phyloP scores from a whole-genome alignment of 2,113 vertebrate species.

The Solea senegalensis region DNA sequence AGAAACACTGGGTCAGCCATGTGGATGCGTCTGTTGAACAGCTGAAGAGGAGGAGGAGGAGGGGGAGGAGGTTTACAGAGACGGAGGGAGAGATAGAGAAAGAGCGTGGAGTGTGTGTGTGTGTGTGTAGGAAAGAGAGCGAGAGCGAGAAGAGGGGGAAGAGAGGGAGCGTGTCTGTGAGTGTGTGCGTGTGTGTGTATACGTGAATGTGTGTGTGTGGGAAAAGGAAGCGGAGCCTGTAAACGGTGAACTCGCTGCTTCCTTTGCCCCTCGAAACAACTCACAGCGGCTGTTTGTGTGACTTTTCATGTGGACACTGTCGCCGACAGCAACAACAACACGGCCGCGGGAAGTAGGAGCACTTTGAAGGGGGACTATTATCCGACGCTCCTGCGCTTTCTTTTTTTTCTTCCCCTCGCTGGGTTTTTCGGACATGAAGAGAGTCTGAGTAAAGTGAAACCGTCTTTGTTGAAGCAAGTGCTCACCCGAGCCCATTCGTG shows the following conservation, averaged over 20 bases:
- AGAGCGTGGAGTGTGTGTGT: constrained; percentile 58
- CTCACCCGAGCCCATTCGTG: constrained; percentile 61
- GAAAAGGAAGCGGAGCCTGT: constrained; percentile 83
- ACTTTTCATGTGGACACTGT: constrained; percentile 72
- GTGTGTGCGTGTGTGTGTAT: constrained; percentile 20
- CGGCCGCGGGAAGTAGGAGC: constrained; percentile 47
- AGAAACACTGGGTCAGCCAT: constrained; percentile 89
- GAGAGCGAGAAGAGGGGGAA: constrained; percentile 43
- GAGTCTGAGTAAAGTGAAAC: constrained; percentile 77
- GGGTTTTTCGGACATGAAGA: constrained; percentile 50
- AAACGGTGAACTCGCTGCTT: constrained; percentile 81
- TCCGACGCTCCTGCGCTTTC: constrained; percentile 24
- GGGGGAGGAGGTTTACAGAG: constrained; percentile 63
- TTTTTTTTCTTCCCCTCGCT: not conserved
- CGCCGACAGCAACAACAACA: constrained; percentile 55
- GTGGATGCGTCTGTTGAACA: constrained; percentile 89
- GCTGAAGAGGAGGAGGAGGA: constrained; percentile 77
- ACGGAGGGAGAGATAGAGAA: constrained; percentile 70
- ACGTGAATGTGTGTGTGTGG: constrained; percentile 40
- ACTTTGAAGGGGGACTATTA: constrained; percentile 2
- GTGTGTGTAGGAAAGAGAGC: constrained; percentile 63
- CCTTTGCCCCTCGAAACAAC: constrained; percentile 76
- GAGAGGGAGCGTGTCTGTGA: constrained; percentile 3
- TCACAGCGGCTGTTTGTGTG: constrained; percentile 47
- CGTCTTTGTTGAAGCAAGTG: constrained; percentile 91